A percentile compares a stretch with the other conserved stretches of the same genome.
Conservation (phyloP, 1,140 invertebrate species). For the Aphelinus certus region DNA sequence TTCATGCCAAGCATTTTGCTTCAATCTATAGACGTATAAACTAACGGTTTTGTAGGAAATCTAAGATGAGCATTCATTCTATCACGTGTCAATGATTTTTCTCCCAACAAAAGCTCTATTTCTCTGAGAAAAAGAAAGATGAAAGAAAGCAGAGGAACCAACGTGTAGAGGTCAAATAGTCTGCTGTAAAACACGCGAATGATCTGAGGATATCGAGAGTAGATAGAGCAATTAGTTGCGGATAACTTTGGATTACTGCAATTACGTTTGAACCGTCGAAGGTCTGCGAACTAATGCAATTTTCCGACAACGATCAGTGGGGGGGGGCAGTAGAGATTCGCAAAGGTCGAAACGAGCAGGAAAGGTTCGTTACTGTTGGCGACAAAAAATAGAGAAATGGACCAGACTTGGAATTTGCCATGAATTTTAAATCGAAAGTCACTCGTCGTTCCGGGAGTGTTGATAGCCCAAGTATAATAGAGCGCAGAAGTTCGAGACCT, state of each 20-base stretch:
- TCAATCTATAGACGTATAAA: too few relatives aligned
- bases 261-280: background rate
- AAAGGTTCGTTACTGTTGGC: conserved; percentile 20
- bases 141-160: too few relatives aligned
- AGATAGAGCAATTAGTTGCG: conserved; percentile 12
- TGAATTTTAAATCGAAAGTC: conserved; percentile 26
- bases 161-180: too few relatives aligned
- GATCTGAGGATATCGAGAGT: background rate
- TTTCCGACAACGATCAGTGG: background rate
- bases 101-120: too few relatives aligned
- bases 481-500: too few relatives aligned
- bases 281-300: background rate
- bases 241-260: conserved; percentile 24
- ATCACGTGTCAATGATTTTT: too few relatives aligned
- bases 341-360: too few relatives aligned
- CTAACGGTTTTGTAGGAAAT: too few relatives aligned
- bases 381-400: conserved; percentile 23
- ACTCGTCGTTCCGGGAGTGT: background rate
- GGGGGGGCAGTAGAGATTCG: background rate
- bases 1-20: too few relatives aligned
- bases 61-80: too few relatives aligned
- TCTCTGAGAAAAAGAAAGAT: too few relatives aligned
- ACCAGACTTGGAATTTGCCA: conserved; percentile 11
- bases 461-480: background rate
- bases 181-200: too few relatives aligned